phyloP scores from a whole-genome alignment of 2,797 vertebrate species.

The Discoglossus pictus region DNA sequence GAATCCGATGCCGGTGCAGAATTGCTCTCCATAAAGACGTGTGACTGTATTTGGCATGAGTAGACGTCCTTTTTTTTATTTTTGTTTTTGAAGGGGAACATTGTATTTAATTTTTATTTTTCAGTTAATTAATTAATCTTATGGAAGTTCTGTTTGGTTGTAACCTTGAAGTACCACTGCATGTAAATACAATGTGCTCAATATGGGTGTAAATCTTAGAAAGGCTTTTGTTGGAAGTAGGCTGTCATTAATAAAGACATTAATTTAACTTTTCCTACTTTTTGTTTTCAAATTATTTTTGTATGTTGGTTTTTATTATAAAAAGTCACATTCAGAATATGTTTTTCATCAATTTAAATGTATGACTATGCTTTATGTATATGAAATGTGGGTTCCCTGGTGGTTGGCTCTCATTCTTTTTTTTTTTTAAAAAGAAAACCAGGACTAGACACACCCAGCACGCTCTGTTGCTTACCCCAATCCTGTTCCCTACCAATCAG shows the following conservation, averaged over 20 bases:
- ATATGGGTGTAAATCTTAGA: constrained; percentile 70
- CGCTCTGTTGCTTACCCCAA: too few relatives aligned
- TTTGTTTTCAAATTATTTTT: constrained; percentile 22
- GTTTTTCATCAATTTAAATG: not conserved
- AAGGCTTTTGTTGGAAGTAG: constrained; percentile 60
- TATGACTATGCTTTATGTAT: not conserved
- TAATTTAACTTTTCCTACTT: constrained; percentile 60
- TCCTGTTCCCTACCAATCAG: too few relatives aligned
- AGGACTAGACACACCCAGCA: too few relatives aligned
- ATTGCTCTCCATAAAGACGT: constrained; percentile 57
- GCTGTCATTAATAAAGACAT: constrained; percentile 65
- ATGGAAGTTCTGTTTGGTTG: constrained; percentile 53
- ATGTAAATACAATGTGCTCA: constrained; percentile 67
- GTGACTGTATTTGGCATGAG: constrained; percentile 53
- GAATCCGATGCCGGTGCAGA: constrained; percentile 63
- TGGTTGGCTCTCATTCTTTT: too few relatives aligned
- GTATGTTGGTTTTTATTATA: too few relatives aligned
- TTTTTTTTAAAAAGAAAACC: too few relatives aligned
- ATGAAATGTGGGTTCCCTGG: too few relatives aligned
- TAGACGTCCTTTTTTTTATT: constrained; percentile 57
- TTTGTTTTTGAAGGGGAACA: constrained; percentile 54
- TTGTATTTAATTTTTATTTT: constrained; percentile 59
- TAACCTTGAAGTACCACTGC: constrained; percentile 52
- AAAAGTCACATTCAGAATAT: too few relatives aligned
- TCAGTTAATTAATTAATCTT: constrained; percentile 47